These are phyloP conservation scores for Cephonodes hylas DNA, from an alignment of 2,888 invertebrate species.

Conservation along the genomic window DNA sequence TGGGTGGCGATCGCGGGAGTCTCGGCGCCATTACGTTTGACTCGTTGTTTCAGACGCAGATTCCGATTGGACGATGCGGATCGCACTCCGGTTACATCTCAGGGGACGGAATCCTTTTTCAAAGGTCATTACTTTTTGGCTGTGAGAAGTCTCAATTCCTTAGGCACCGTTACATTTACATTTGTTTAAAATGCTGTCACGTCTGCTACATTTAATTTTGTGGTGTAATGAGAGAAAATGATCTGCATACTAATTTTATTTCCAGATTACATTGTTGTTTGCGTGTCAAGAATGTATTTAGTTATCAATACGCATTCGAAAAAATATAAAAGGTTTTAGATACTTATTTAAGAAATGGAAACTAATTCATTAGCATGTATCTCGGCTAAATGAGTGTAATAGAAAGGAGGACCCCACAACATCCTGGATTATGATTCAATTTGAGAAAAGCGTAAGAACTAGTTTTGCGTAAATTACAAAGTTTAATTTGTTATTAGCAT, in stretches of 20 bases:
- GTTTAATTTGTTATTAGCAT: background rate
- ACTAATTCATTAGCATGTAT: too few species aligned
- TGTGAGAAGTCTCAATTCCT: conserved; percentile 39
- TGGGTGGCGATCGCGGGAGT: conserved; percentile 25
- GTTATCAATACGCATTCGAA: background rate
- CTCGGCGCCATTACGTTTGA: conserved; percentile 20
- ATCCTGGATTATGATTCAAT: too few species aligned
- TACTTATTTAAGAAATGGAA: too few species aligned
- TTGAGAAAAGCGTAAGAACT: background rate
- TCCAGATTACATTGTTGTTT: conserved; percentile 11
- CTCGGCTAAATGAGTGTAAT: background rate
- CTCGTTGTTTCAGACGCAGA: conserved; percentile 38
- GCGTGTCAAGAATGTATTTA: conserved; percentile 9
- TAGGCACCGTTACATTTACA: conserved; percentile 40
- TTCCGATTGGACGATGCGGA: conserved; percentile 40
- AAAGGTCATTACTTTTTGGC: conserved; percentile 48
- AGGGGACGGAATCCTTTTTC: conserved; percentile 44
- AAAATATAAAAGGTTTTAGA: too few species aligned
- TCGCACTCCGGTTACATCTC: conserved; percentile 41
- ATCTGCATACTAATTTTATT: conserved; percentile 29
- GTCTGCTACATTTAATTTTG: conserved; percentile 42
- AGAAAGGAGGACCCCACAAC: background rate
- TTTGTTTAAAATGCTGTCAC: conserved; percentile 46
- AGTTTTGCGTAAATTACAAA: background rate
- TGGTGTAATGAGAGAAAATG: conserved; percentile 29